Conservation (phyloP, 2,797 vertebrate genomes). For the Mormyrops attenuatus region DNA sequence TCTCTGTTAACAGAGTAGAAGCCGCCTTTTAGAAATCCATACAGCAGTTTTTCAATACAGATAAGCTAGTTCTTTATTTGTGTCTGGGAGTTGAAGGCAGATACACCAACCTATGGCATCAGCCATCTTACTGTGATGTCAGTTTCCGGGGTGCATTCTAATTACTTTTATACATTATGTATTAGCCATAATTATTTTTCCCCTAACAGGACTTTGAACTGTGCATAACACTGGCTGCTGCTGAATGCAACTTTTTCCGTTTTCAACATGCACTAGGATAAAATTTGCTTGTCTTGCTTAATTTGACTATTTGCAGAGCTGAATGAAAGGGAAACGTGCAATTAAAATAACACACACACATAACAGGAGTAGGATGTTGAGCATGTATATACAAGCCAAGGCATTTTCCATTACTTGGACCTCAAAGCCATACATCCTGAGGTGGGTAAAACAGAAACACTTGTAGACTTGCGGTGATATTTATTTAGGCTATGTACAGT, state of each 20-base stretch:
- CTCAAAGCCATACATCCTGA: background rate
- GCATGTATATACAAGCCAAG: background rate
- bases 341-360: background rate
- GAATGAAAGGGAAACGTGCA: background rate
- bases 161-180: background rate
- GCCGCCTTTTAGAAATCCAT: background rate
- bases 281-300: background rate
- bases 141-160: background rate
- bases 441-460: conserved; percentile 27
- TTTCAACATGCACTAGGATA: background rate
- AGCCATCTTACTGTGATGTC: background rate
- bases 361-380: background rate
- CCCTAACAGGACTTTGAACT: background rate
- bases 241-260: background rate
- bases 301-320: background rate
- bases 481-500: conserved; percentile 65
- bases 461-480: conserved; percentile 41
- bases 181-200: background rate
- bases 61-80: background rate
- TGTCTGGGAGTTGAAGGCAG: background rate
- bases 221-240: background rate
- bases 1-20: background rate
- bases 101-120: background rate
- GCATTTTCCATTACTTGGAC: background rate
- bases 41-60: background rate